Conservation (phyloP, 2,888 invertebrate genomes). For the Leptopilina drosophilae region DNA sequence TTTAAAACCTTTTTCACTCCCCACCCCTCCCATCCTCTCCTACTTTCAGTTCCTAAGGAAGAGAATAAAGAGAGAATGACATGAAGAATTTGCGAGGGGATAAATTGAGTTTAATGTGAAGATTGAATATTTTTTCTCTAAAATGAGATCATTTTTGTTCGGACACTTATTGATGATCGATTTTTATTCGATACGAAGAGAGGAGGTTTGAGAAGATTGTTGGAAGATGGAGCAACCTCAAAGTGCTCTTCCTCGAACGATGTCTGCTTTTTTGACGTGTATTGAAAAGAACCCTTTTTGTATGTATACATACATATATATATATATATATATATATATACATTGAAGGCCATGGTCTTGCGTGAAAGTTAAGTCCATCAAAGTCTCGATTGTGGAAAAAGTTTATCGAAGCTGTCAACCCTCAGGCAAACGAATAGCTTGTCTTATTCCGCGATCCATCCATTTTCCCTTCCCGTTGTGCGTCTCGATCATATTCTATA, state of each 20-base stretch:
- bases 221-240: background rate
- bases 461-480: constrained; percentile 1
- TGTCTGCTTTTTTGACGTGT: constrained; percentile 44
- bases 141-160: background rate
- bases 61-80: too few species aligned
- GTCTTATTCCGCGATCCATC: constrained; percentile 50
- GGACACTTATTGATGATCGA: constrained; percentile 29
- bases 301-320: too few species aligned
- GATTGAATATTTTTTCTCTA: constrained; percentile 16
- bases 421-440: constrained; percentile 64
- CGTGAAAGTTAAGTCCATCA: constrained; percentile 59
- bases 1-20: too few species aligned
- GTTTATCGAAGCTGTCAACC: constrained; percentile 66
- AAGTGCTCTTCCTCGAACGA: constrained; percentile 28
- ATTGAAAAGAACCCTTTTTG: constrained; percentile 1
- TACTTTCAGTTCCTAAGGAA: too few species aligned
- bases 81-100: too few species aligned
- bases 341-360: constrained; percentile 40
- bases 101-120: background rate
- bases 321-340: background rate
- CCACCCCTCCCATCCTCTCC: too few species aligned
- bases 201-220: background rate
- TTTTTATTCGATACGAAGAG: constrained; percentile 6
- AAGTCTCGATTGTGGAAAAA: constrained; percentile 59
- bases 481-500: background rate